These are phyloP conservation scores for Coleophora flavipennella DNA, from an alignment of 2,888 invertebrate species.

Conservation along the genomic window DNA sequence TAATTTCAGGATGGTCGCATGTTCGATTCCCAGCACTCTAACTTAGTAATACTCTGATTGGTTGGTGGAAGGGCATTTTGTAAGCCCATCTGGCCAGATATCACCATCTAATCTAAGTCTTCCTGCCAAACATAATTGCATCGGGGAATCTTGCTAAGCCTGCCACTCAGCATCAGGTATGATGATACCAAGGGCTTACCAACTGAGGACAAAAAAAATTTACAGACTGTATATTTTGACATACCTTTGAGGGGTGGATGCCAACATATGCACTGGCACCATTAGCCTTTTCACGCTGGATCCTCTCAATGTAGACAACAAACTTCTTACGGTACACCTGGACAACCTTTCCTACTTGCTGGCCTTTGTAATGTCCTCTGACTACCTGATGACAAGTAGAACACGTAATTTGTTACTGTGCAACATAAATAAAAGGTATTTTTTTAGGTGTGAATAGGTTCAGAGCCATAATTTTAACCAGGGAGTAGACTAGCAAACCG, in stretches of 20 bases:
- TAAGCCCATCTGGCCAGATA: no score
- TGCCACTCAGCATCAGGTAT: no score
- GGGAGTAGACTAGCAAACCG: constrained; percentile 46
- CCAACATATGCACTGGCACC: constrained; percentile 98
- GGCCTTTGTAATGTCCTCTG: constrained; percentile 98
- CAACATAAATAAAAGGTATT: constrained; percentile 3
- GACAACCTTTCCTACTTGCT: constrained; percentile 98
- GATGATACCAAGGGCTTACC: no score
- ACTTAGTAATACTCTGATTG: no score
- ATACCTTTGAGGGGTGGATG: constrained; percentile 97
- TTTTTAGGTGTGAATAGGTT: constrained; percentile 23
- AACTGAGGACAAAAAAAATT: not conserved
- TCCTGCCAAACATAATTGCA: no score
- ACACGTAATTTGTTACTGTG: constrained; percentile 3
- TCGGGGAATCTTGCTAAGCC: no score
- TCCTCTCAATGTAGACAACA: constrained; percentile 98
- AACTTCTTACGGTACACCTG: constrained; percentile 99
- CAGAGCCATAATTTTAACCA: constrained; percentile 70
- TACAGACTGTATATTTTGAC: no score
- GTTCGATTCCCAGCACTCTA: no score
- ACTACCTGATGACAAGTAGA: constrained; percentile 80
- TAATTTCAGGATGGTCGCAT: no score
- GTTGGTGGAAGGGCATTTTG: no score
- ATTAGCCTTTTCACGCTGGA: constrained; percentile 99
- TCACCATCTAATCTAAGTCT: no score